Conservation (phyloP, 2,113 vertebrate species). For the Syrmaticus mikado region DNA sequence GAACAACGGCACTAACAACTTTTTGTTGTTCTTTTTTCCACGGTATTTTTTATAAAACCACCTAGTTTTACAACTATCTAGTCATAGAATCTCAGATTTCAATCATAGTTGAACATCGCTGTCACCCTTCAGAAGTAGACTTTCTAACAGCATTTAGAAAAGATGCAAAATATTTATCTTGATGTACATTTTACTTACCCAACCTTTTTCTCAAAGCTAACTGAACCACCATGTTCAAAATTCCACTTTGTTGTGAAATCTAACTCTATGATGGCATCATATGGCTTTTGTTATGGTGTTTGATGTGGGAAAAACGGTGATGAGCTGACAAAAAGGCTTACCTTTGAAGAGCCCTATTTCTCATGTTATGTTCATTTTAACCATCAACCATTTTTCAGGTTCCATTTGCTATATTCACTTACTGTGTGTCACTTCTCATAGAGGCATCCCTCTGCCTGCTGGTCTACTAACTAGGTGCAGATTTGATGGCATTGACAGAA, state of each 20-base stretch:
- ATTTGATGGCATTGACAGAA: background rate
- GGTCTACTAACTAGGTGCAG: background rate
- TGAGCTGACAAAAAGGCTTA: background rate
- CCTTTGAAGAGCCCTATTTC: background rate
- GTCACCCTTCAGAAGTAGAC: background rate
- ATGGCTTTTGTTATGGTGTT: background rate
- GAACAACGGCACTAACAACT: constrained; percentile 1
- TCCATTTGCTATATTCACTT: background rate
- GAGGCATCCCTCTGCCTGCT: background rate
- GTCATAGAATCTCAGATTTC: background rate
- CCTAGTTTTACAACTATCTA: background rate
- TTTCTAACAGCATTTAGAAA: background rate
- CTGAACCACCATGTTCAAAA: background rate
- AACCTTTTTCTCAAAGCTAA: background rate
- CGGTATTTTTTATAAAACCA: background rate
- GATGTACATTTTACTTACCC: background rate
- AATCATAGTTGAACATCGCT: background rate
- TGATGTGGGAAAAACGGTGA: background rate
- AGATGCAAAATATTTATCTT: background rate
- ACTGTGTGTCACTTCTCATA: background rate
- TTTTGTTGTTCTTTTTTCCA: background rate
- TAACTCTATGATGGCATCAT: background rate
- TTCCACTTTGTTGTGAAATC: background rate
- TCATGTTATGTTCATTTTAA: background rate
- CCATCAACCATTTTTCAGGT: background rate